Evolutionary conservation across 2,888 invertebrate species (phyloP).

Genomic region (Beris morrisii): DNA sequence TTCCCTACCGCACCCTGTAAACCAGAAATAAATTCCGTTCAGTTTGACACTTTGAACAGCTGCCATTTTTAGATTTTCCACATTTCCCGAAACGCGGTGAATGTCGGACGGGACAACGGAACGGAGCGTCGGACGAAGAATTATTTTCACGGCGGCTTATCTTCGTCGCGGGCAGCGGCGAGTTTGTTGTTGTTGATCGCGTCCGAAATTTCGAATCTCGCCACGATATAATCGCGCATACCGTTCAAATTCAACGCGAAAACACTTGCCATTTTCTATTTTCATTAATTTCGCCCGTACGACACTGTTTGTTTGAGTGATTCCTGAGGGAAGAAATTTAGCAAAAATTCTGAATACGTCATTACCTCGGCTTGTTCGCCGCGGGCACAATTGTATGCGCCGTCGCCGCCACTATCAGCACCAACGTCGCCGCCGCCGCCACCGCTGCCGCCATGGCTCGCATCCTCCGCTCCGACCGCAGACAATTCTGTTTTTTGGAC

Average conservation of each 20-base stretch:
- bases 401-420: conserved; percentile 36
- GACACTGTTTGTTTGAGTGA: too few relatives aligned
- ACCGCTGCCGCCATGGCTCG: conserved; percentile 25
- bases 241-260: too few relatives aligned
- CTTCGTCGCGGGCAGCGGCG: not conserved
- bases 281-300: too few relatives aligned
- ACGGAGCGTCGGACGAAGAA: conserved; percentile 5
- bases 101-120: not conserved
- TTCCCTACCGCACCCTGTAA: not conserved
- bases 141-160: conserved; percentile 26
- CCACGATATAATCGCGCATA: too few relatives aligned
- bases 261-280: too few relatives aligned
- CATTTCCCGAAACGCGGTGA: not conserved
- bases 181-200: too few relatives aligned
- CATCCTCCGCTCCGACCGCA: conserved; percentile 5
- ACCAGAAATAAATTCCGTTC: not conserved
- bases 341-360: conserved; percentile 11
- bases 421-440: conserved; percentile 21
- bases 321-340: too few relatives aligned
- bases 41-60: conserved; percentile 18
- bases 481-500: conserved; percentile 15
- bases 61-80: conserved; percentile 23
- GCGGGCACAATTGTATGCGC: conserved; percentile 1
- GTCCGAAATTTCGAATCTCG: too few relatives aligned
- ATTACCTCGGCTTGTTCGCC: conserved; percentile 20